Evolutionary conservation across 2,888 invertebrate species (phyloP), one percentile per base, ranked within the genome.

Genomic region (Netelia inedita): DNA sequence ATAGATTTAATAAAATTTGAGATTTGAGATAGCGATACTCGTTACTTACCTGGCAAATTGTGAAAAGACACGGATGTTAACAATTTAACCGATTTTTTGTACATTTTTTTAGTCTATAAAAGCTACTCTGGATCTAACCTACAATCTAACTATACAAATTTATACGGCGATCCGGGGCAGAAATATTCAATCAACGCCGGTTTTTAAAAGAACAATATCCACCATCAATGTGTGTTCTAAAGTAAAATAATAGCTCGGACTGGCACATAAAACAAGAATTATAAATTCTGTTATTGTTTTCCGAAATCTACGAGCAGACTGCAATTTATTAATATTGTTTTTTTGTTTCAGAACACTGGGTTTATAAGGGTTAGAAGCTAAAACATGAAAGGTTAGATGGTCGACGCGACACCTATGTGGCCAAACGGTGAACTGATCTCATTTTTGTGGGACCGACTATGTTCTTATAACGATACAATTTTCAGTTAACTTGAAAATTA

Each of bases 31-130:
- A 50, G 21, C 28, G 28, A n/a, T 74, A 50, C 8, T 59, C 14
- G 28, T 5, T 21, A 87, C 85, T 85, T 50, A 88, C 88, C 81
- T 23, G 79, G 61, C 23, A 86, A 21, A 55, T 61, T 73, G 55
- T 76, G 86, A 1, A 69, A 55, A 9, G 81, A 74, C 41, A 53
- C 63, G 59, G 69, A 61, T n/a, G 69, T 68, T n/a, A 80, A 85
- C 57, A 87, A 72, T 73, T 84, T 88, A 5, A 80, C 35, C 43
- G 87, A 59, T 65, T 85, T 85, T 86, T 86, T 88, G 41, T 87
- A 88, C 87, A 88, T 87, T 85, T 82, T 87, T 57, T 78, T 57
- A 69, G 14, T 69, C 46, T 21, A 21, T 19, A 16, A 68, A 59
- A 57, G 50, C 16, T 53, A 23, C 16, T 9, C 19, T n/a, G 21